These are phyloP conservation scores for Nerophis lumbriciformis DNA, from an alignment of 2,113 vertebrate genomes.

Conservation along the genomic window DNA sequence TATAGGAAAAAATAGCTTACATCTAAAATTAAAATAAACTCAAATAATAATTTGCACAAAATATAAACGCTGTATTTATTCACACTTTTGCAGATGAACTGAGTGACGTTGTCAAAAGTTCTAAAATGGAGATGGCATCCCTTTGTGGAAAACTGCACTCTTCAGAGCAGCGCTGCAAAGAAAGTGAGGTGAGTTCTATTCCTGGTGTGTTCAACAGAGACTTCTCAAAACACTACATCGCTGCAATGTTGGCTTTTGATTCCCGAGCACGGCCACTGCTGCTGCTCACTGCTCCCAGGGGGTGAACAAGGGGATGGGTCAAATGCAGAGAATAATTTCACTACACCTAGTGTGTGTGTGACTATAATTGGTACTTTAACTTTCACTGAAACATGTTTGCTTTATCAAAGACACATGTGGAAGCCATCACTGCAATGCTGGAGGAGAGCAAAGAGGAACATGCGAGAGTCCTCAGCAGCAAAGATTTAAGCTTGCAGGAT, in stretches of 20 bases:
- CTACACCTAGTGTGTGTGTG: too few species aligned
- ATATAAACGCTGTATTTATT: background rate
- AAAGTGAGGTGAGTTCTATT: conserved; percentile 62
- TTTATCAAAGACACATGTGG: conserved; percentile 64
- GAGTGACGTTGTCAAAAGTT: conserved; percentile 69
- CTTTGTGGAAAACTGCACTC: conserved; percentile 73
- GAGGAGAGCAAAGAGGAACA: conserved; percentile 65
- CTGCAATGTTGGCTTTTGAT: background rate
- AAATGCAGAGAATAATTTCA: too few species aligned
- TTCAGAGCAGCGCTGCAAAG: conserved; percentile 67
- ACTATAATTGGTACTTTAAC: too few species aligned
- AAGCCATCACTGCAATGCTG: conserved; percentile 67
- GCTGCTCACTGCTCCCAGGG: too few species aligned
- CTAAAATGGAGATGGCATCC: conserved; percentile 64
- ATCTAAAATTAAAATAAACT: too few species aligned
- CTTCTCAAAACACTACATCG: too few species aligned
- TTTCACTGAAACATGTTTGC: conserved; percentile 28
- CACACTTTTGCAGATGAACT: conserved; percentile 68
- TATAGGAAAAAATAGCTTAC: too few species aligned
- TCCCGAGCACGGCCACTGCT: too few species aligned
- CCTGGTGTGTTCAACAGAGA: background rate
- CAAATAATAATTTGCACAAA: too few species aligned
- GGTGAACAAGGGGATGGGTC: too few species aligned
- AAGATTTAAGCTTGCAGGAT: conserved; percentile 72
- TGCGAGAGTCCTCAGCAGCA: conserved; percentile 70